phyloP scores from a whole-genome alignment of 2,113 vertebrate species.

The Syngnathoides biaculeatus region DNA sequence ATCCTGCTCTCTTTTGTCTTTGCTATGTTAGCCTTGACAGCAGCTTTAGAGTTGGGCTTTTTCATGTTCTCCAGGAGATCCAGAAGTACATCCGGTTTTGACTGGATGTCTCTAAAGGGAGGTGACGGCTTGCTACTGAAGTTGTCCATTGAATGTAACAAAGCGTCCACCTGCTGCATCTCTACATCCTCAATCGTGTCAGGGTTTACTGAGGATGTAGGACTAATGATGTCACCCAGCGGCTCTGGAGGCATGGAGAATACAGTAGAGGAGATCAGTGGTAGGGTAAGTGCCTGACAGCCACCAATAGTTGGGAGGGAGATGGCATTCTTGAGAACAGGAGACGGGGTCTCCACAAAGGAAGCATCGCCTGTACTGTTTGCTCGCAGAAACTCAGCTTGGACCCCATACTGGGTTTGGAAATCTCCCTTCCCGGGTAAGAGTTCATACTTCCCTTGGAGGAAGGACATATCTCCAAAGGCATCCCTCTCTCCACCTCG shows the following conservation, averaged over 20 bases:
- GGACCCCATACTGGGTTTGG: slow-evolving; percentile 73
- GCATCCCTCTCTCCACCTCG: slow-evolving; percentile 90
- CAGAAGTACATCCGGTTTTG: slow-evolving; percentile 61
- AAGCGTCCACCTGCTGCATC: slow-evolving; percentile 66
- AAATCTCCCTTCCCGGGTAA: slow-evolving; percentile 82
- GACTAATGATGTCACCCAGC: slow-evolving; percentile 72
- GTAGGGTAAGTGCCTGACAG: slow-evolving; percentile 90
- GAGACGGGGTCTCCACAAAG: slow-evolving; percentile 88
- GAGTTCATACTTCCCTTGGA: slow-evolving; percentile 94
- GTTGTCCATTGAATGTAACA: slow-evolving; percentile 67
- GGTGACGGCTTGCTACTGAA: slow-evolving; percentile 56
- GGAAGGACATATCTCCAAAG: slow-evolving; percentile 97
- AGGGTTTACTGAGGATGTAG: slow-evolving; percentile 27
- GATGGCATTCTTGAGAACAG: slow-evolving; percentile 97
- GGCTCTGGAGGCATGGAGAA: slow-evolving; percentile 82
- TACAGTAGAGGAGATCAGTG: slow-evolving; percentile 80
- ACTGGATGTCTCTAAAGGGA: slow-evolving; percentile 34
- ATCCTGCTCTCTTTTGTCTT: slow-evolving; percentile 73
- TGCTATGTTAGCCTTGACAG: slow-evolving; percentile 71
- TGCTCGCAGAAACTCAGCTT: slow-evolving; percentile 85
- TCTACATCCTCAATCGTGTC: slow-evolving; percentile 58
- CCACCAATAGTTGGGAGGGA: slow-evolving; percentile 94
- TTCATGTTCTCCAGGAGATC: slow-evolving; percentile 74
- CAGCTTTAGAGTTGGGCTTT: slow-evolving; percentile 69
- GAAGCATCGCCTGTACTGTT: slow-evolving; percentile 92